phyloP scores from a whole-genome alignment of 2,888 invertebrate species.

The Prosopocoilus inquinatus region DNA sequence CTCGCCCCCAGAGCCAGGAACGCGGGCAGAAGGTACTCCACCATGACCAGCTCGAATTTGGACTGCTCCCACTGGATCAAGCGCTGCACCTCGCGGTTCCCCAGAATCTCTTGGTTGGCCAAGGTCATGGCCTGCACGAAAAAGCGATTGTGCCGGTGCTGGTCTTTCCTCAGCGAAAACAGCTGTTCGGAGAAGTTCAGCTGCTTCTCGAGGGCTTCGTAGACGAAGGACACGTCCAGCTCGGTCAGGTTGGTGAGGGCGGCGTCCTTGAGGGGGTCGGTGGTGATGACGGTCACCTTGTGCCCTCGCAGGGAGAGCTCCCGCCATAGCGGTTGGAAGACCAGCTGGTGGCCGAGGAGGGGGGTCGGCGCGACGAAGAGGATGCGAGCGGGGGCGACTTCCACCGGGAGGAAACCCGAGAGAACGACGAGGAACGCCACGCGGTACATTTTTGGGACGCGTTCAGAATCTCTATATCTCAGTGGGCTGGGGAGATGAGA shows the following conservation, averaged over 20 bases:
- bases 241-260: slow-evolving; percentile 46
- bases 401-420: no score
- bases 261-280: slow-evolving; percentile 46
- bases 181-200: slow-evolving; percentile 23
- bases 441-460: no score
- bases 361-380: slow-evolving; percentile 49
- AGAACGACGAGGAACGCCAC: no score
- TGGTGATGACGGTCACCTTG: slow-evolving; percentile 50
- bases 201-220: slow-evolving; percentile 27
- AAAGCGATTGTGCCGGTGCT: slow-evolving; percentile 8
- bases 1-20: slow-evolving; percentile 21
- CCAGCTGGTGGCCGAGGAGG: slow-evolving; percentile 53
- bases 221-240: slow-evolving; percentile 45
- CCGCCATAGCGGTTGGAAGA: slow-evolving; percentile 48
- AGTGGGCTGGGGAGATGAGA: no score
- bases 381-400: slow-evolving; percentile 40
- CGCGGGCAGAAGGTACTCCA: slow-evolving; percentile 24
- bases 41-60: slow-evolving; percentile 31
- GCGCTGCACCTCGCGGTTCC: slow-evolving; percentile 15
- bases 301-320: slow-evolving; percentile 52
- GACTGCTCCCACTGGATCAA: slow-evolving; percentile 20
- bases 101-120: slow-evolving; percentile 12
- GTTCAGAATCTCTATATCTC: no score
- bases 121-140: slow-evolving; percentile 8
- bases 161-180: slow-evolving; percentile 5